These are phyloP conservation scores for Tachycineta bicolor DNA, from an alignment of 2,113 vertebrate species.

Conservation along the genomic window DNA sequence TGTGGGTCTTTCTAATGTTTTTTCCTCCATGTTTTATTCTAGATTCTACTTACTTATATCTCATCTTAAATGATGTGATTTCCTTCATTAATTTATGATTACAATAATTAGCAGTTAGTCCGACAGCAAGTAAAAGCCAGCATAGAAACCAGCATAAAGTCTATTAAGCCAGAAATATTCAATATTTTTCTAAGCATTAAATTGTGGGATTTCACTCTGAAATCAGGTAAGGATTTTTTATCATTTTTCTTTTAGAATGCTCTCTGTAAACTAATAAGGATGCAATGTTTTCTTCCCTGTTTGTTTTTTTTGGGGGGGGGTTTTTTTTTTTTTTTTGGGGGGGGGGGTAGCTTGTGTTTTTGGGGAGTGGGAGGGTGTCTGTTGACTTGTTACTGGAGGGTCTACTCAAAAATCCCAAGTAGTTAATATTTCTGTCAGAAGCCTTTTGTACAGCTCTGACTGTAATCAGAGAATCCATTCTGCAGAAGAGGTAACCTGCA, in stretches of 20 bases:
- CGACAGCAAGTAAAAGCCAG: not conserved
- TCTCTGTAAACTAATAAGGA: not conserved
- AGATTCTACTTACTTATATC: not conserved
- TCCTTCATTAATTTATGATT: not conserved
- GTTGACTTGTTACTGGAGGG: not conserved
- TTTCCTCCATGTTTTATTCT: not conserved
- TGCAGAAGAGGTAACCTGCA: not conserved
- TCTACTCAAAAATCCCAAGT: not conserved
- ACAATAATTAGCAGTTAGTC: not conserved
- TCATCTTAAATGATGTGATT: not conserved
- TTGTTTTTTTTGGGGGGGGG: not conserved
- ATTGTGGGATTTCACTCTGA: not conserved
- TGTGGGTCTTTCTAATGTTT: not conserved
- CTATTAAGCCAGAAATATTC: not conserved
- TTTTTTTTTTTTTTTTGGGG: not conserved
- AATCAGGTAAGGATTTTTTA: not conserved
- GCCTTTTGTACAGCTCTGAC: not conserved
- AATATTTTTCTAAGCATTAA: not conserved
- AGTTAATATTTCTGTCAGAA: not conserved
- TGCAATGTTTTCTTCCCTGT: not conserved
- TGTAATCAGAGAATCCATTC: not conserved
- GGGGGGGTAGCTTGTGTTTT: not conserved
- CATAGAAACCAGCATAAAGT: not conserved
- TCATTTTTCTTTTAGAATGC: not conserved
- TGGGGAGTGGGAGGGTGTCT: not conserved